Percentiles rank a stretch among this genome's conserved stretches.
These are phyloP conservation scores for Plumapathes pennacea DNA, from an alignment of 92 coral and sea anemone genomes.

Conservation along the genomic window DNA sequence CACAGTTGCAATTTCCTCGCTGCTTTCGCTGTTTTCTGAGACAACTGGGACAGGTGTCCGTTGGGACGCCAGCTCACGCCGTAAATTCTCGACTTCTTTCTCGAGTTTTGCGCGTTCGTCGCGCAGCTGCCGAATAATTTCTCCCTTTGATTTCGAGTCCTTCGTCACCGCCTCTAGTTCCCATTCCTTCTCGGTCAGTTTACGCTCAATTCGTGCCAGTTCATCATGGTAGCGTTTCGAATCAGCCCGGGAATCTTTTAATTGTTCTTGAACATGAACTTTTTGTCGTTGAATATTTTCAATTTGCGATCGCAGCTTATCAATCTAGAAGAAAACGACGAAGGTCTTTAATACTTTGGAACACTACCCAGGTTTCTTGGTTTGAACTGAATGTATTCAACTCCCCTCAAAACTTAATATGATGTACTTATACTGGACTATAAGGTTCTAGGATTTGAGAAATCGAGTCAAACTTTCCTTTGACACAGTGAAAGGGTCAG, in stretches of 20 bases:
- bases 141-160: constrained; percentile 69
- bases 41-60: constrained; percentile 74
- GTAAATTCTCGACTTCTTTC: constrained; percentile 73
- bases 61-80: constrained; percentile 77
- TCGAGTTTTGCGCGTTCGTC: constrained; percentile 72
- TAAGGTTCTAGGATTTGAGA: too few species aligned
- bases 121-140: constrained; percentile 69
- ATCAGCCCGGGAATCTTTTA: constrained; percentile 83
- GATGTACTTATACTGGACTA: too few species aligned
- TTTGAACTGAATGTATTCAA: too few species aligned
- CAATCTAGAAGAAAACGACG: constrained; percentile 91
- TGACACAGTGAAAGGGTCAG: too few species aligned
- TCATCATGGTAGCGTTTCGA: constrained; percentile 88
- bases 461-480: too few species aligned
- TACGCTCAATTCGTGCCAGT: constrained; percentile 75
- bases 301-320: constrained; percentile 82
- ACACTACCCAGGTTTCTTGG: too few species aligned
- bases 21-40: constrained; percentile 42
- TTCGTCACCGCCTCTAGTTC: constrained; percentile 81
- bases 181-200: constrained; percentile 91
- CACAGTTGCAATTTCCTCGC: constrained; percentile 71
- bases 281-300: constrained; percentile 92
- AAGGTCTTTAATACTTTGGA: too few species aligned
- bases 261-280: constrained; percentile 79
- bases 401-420: too few species aligned